Evolutionary conservation across 2,113 vertebrate genomes (phyloP).

Genomic region (Cyprinus carpio): DNA sequence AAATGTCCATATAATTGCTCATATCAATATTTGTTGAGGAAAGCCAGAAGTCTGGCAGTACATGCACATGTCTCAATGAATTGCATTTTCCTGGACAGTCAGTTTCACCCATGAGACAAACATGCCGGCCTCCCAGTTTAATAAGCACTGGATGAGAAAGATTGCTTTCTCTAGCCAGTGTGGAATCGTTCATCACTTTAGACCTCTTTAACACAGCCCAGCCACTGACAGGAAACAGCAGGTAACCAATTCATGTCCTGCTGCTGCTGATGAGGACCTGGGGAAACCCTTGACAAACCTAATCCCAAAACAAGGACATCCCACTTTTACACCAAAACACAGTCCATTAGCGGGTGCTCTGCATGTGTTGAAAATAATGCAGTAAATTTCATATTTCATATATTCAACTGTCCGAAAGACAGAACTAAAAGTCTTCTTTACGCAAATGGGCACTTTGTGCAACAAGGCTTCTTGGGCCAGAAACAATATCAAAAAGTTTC

Average conservation of each 20-base stretch:
- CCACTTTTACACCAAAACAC: neutral
- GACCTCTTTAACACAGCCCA: constrained; percentile 34
- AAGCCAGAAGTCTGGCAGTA: neutral
- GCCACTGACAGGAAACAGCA: constrained; percentile 43
- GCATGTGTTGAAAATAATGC: neutral
- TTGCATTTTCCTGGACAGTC: constrained; percentile 20
- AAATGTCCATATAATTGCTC: neutral
- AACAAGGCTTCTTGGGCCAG: neutral
- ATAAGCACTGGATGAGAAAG: constrained; percentile 40
- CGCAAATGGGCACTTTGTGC: neutral
- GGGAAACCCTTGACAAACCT: constrained; percentile 18
- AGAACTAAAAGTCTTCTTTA: neutral
- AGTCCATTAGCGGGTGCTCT: neutral
- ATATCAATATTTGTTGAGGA: neutral
- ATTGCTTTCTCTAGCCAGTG: constrained; percentile 41
- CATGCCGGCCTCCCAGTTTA: constrained; percentile 36
- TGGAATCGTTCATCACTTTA: constrained; percentile 47
- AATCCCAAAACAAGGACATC: constrained; percentile 42
- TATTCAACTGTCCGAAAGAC: neutral
- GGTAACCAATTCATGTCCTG: constrained; percentile 52
- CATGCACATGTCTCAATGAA: neutral
- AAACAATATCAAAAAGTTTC: neutral
- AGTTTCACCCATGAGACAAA: constrained; percentile 28
- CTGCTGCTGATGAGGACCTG: constrained; percentile 28
- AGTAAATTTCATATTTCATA: neutral